These are phyloP conservation scores for Thaumetopoea pityocampa DNA, from an alignment of 1,140 invertebrate genomes.

Conservation along the genomic window DNA sequence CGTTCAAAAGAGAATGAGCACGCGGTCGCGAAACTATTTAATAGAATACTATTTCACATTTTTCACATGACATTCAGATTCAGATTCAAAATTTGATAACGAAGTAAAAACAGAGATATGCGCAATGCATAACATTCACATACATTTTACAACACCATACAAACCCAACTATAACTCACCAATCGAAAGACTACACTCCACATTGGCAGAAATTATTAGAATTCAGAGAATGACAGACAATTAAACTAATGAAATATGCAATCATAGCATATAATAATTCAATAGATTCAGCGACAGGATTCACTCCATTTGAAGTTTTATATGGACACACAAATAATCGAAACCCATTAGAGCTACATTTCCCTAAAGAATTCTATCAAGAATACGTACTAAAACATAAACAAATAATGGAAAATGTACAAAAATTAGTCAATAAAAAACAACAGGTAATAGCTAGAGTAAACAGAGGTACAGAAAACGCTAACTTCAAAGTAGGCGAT, in stretches of 20 bases:
- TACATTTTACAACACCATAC: conserved; percentile 40
- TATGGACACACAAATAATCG: conserved; percentile 9
- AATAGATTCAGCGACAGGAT: conserved; percentile 17
- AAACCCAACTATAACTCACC: conserved; percentile 45
- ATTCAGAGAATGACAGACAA: conserved; percentile 31
- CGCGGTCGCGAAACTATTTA: too few relatives aligned
- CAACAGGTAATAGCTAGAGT: conserved; percentile 19
- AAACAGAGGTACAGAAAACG: conserved; percentile 14
- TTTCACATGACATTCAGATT: too few relatives aligned
- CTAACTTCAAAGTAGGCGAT: conserved; percentile 26
- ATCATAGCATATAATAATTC: conserved; percentile 29
- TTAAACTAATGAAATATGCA: conserved; percentile 24
- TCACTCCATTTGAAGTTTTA: conserved; percentile 5
- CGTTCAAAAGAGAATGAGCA: too few relatives aligned
- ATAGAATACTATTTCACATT: too few relatives aligned
- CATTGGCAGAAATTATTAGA: conserved; percentile 34
- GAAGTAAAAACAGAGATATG: conserved; percentile 19
- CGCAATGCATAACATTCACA: conserved; percentile 35
- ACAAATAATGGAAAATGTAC: conserved; percentile 1
- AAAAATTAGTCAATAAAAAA: conserved; percentile 20
- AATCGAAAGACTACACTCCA: conserved; percentile 32
- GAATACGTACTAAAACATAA: conserved; percentile 10
- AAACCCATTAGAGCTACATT: conserved; percentile 9
- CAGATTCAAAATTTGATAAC: conserved; percentile 5
- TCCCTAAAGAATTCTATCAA: conserved; percentile 11